Evolutionary conservation across 1,140 invertebrate genomes (phyloP).

Genomic region (Sycophaga agraensis): DNA sequence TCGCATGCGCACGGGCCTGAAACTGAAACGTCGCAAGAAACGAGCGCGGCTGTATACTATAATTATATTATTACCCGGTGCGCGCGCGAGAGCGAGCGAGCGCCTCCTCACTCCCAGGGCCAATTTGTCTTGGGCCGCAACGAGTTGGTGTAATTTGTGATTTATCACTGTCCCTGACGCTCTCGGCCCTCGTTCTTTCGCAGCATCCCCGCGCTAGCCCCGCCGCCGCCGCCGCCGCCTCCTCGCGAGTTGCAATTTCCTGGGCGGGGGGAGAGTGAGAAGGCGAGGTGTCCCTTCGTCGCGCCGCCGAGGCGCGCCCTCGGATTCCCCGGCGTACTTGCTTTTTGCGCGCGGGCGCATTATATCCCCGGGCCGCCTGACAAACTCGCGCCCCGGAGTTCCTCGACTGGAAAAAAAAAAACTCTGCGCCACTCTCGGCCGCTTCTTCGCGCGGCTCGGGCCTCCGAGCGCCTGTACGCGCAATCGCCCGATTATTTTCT

Average conservation of each 20-base stretch:
- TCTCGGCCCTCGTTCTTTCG: too few relatives aligned
- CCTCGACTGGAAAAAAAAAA: too few relatives aligned
- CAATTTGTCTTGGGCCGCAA: slow-evolving; percentile 50
- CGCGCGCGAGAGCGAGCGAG: slow-evolving; percentile 47
- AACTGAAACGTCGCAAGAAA: slow-evolving; percentile 44
- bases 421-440: too few relatives aligned
- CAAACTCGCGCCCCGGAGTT: too few relatives aligned
- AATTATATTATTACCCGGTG: slow-evolving; percentile 55
- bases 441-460: too few relatives aligned
- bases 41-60: slow-evolving; percentile 36
- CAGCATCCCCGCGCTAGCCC: neutral
- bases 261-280: neutral
- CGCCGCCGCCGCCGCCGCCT: neutral
- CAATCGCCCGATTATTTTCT: too few relatives aligned
- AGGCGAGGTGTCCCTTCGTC: slow-evolving; percentile 3
- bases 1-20: slow-evolving; percentile 38
- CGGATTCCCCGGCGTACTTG: slow-evolving; percentile 19
- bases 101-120: slow-evolving; percentile 42
- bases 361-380: too few relatives aligned
- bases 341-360: slow-evolving; percentile 10
- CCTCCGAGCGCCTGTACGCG: too few relatives aligned
- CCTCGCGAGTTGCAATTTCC: too few relatives aligned
- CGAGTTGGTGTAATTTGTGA: slow-evolving; percentile 51
- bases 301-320: neutral
- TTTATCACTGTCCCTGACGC: slow-evolving; percentile 47